phyloP scores from a whole-genome alignment of 2,888 invertebrate species.

The Synergus gifuensis region DNA sequence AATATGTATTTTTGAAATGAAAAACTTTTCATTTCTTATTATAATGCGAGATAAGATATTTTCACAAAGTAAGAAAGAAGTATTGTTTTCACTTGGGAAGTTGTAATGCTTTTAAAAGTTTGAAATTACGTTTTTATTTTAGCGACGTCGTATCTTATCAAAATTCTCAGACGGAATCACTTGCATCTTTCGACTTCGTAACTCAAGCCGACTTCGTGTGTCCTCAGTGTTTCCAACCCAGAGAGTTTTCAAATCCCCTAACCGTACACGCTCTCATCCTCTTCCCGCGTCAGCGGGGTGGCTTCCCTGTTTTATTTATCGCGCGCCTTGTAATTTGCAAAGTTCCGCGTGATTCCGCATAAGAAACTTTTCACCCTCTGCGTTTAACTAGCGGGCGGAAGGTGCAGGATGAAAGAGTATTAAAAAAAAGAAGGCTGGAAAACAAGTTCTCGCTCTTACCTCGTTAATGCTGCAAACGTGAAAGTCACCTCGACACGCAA shows the following conservation, averaged over 20 bases:
- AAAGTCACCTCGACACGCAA: slow-evolving; percentile 21
- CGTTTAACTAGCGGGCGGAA: slow-evolving; percentile 5
- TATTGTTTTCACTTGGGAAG: slow-evolving; percentile 1
- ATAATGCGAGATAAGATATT: not conserved
- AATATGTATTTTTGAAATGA: not conserved
- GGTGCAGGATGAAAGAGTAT: slow-evolving; percentile 16
- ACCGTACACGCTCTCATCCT: slow-evolving; percentile 21
- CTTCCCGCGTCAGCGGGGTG: slow-evolving; percentile 24
- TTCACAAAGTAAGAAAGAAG: not conserved
- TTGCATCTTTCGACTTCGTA: slow-evolving; percentile 31
- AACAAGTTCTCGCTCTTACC: slow-evolving; percentile 12
- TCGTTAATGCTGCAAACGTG: not conserved
- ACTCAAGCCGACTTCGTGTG: slow-evolving; percentile 19
- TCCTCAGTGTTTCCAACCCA: slow-evolving; percentile 16
- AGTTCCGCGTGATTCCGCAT: slow-evolving; percentile 24
- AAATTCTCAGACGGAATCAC: slow-evolving; percentile 11
- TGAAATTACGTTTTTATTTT: slow-evolving; percentile 7
- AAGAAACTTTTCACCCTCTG: slow-evolving; percentile 31
- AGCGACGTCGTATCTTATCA: not conserved
- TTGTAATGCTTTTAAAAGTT: slow-evolving; percentile 2
- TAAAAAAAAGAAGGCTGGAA: slow-evolving; percentile 3
- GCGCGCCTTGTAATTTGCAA: slow-evolving; percentile 26
- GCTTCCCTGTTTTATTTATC: slow-evolving; percentile 37
- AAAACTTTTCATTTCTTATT: not conserved
- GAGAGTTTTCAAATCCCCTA: slow-evolving; percentile 19